phyloP scores from a whole-genome alignment of 2,797 vertebrate species.

The Arrhamphus sclerolepis region DNA sequence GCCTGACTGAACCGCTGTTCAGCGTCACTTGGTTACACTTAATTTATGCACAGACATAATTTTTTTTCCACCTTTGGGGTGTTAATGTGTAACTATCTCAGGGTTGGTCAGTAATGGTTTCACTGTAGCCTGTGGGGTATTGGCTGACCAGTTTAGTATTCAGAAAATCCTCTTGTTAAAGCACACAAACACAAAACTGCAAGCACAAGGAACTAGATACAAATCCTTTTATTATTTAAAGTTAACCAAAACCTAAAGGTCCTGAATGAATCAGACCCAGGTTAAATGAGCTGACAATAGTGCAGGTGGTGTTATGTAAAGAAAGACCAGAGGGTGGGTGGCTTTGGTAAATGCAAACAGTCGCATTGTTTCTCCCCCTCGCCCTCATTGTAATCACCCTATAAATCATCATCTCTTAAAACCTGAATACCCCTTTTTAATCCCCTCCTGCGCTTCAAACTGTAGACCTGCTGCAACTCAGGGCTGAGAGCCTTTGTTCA shows the following conservation, averaged over 20 bases:
- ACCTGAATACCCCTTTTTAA: slow-evolving; percentile 65
- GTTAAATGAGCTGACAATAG: slow-evolving; percentile 63
- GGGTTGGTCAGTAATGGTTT: slow-evolving; percentile 13
- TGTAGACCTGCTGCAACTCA: slow-evolving; percentile 66
- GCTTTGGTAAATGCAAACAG: slow-evolving; percentile 75
- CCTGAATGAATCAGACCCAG: slow-evolving; percentile 23
- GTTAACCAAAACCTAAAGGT: slow-evolving; percentile 15
- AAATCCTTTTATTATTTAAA: slow-evolving; percentile 38
- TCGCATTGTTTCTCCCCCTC: slow-evolving; percentile 77
- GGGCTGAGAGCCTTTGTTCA: slow-evolving; percentile 76
- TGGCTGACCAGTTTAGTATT: not conserved
- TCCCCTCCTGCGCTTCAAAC: slow-evolving; percentile 60
- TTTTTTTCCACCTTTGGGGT: not conserved
- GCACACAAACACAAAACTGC: slow-evolving; percentile 5
- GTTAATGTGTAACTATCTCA: not conserved
- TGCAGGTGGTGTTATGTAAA: slow-evolving; percentile 67
- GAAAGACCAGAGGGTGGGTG: slow-evolving; percentile 17
- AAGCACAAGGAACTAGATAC: not conserved
- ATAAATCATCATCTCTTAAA: slow-evolving; percentile 81
- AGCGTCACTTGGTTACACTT: not conserved
- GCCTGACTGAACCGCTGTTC: slow-evolving; percentile 51
- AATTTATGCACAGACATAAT: too few species aligned
- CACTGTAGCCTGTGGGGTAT: slow-evolving; percentile 9
- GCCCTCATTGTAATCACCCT: slow-evolving; percentile 73
- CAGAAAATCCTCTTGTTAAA: not conserved